phyloP scores from a whole-genome alignment of 1,140 invertebrate species.

The Achroia grisella region DNA sequence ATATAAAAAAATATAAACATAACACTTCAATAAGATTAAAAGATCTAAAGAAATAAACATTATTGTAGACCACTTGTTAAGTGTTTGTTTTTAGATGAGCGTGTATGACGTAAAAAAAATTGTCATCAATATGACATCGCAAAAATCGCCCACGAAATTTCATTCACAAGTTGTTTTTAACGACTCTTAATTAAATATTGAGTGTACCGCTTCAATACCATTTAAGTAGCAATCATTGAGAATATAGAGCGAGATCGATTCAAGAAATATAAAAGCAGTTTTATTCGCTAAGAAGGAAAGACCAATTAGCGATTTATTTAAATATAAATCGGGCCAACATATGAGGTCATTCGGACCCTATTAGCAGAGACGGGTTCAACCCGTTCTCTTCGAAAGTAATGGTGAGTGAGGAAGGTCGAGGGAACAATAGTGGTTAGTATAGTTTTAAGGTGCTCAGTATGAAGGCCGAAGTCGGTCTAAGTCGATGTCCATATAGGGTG shows the following conservation, averaged over 20 bases:
- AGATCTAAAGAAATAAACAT: too few relatives aligned
- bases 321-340: constrained; percentile 24
- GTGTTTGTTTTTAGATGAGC: too few relatives aligned
- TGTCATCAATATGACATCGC: too few relatives aligned
- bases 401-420: constrained; percentile 19
- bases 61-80: too few relatives aligned
- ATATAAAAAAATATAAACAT: too few relatives aligned
- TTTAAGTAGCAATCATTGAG: background rate
- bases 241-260: background rate
- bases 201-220: background rate
- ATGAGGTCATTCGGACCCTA: constrained; percentile 16
- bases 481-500: background rate
- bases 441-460: background rate
- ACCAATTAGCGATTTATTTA: constrained; percentile 21
- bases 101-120: too few relatives aligned
- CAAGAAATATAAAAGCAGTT: too few relatives aligned
- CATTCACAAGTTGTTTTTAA: too few relatives aligned
- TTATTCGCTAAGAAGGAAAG: background rate
- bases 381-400: constrained; percentile 19
- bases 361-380: constrained; percentile 17
- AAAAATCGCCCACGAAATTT: too few relatives aligned
- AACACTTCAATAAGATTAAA: too few relatives aligned
- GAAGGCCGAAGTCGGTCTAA: background rate
- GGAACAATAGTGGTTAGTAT: constrained; percentile 16
- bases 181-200: background rate